Base-by-base conservation (phyloP, 2,113 vertebrate genomes). In the Sander lucioperca region DNA sequence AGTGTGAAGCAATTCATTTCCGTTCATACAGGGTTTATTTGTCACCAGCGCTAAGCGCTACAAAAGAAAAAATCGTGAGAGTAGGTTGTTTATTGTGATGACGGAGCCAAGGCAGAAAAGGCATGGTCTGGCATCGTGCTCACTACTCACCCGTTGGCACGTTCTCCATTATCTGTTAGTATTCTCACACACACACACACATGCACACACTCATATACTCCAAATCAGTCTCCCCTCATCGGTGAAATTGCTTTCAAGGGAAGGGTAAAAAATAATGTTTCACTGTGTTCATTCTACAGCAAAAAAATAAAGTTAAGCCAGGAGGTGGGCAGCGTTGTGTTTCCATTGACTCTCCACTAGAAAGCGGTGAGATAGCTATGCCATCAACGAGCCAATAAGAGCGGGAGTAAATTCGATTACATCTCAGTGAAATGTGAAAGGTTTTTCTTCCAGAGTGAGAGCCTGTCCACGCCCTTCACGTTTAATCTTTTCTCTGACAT, bases 241-340 rank as follows among this genome's bases (percentile, higher is more conserved):
- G 51, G 87, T 90, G 88, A 93, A 92, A 90, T 91, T 89, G 89
- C 88, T 86, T 91, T 86, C 39, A 74, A 64, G 64, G 59, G 58
- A 86, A 66, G 67, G 57, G 33, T 59, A n/a, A 2, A 45, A 75
- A 75, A 77, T 23, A 27, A 56, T 6, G 43, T 87, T 89, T 62
- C 57, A 50, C 68, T 61, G 33, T 66, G 76, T 81, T 90, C 64
- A 80, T 77, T 81, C 69, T 59, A 15, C 8, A 27, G 56, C 63
- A 47, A 79, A 70, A 70, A 56, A 78, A 69, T 74, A 70, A 67
- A 86, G 66, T 61, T 62, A 79, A 62, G 33, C 45, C 27, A 57
- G 16, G 62, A 72, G n/a, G 62, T 15, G 74, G 33, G 66, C 58
- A 23, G 47, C 2, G 13, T 64, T 76, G 80, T 70, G 80, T 74